Base-by-base conservation (phyloP, 2,888 invertebrate species). In the Euphydryas editha region DNA sequence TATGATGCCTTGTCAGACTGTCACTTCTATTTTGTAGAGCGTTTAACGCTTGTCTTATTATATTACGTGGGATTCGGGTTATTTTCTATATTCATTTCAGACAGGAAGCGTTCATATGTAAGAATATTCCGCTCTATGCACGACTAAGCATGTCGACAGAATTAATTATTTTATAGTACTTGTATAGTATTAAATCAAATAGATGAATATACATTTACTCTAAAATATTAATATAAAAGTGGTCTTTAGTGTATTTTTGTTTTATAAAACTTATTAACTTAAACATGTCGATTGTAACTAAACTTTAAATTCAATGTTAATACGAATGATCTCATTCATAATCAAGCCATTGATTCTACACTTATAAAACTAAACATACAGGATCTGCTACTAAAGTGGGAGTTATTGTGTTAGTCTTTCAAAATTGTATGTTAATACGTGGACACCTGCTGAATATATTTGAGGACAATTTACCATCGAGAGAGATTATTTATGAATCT, bases 391-490 rank as follows among this genome's bases (percentile, higher is more conserved):
- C 80, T 84, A 62, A 83, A 83, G 81, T 80, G 83, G 80, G 81
- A 81, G 85, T 85, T 82, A 85, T 85, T 80, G 77, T 81, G 81
- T 83, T 79, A 81, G 83, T 80, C 83, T 88, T 83, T 84, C 82
- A 85, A 91, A 92, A 91, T 90, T 89, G 89, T 92, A 92, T 92
- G 91, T 90, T 87, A 92, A 92, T 92, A 87, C 73, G 82, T 81
- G 85, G 87, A 90, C 92, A 92, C 91, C 91, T 92, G 92, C 89
- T 87, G 92, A 88, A 92, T 92, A 90, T 85, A 88, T 90, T 91
- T 88, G 86, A 85, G 59, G 59, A 59, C 17, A 46, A 36, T 54
- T 54, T 54, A 17, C 54, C 54, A 54, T 54, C 46, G 36, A 60
- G 42, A 15, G 30, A 18, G 5, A 4, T 10, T 13, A 2, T 24